A percentile compares a stretch with the other conserved stretches of the same genome.
Evolutionary conservation across 64 coral and sea anemone species (phyloP).

Genomic region (Platygyra sinensis): DNA sequence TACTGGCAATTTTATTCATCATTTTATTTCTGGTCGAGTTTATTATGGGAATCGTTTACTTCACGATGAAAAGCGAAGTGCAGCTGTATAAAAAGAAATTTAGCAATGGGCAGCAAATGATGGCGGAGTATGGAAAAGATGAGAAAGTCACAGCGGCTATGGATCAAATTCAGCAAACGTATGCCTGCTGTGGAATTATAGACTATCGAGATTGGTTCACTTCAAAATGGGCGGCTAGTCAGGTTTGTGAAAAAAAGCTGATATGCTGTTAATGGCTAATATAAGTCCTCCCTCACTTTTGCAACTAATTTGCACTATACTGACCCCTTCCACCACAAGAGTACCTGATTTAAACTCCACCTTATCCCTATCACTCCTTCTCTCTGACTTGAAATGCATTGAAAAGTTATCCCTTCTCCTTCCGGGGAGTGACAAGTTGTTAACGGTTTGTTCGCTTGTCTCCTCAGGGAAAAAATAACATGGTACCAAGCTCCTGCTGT

Average conservation of each 20-base stretch:
- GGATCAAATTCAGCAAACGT: constrained; percentile 76
- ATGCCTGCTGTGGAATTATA: constrained; percentile 80
- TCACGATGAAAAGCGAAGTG: constrained; percentile 68
- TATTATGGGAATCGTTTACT: constrained; percentile 68
- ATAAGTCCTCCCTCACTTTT: no score
- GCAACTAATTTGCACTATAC: no score
- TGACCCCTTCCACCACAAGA: no score
- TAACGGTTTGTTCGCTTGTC: neutral
- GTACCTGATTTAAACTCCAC: no score
- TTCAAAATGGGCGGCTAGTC: constrained; percentile 79
- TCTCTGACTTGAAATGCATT: no score
- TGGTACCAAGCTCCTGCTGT: constrained; percentile 83
- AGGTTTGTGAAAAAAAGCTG: constrained; percentile 38
- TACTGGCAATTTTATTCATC: constrained; percentile 69
- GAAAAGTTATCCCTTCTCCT: no score
- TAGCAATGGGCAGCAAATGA: constrained; percentile 65
- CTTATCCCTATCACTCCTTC: no score
- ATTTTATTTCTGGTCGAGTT: constrained; percentile 82
- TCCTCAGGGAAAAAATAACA: constrained; percentile 72
- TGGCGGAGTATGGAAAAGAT: constrained; percentile 73
- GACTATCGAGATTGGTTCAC: constrained; percentile 94
- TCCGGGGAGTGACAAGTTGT: neutral
- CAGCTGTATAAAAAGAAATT: constrained; percentile 56
- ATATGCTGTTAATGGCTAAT: no score
- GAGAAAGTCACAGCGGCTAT: constrained; percentile 69